A percentile compares a stretch with the other conserved stretches of the same genome.
Conservation (phyloP, 2,888 invertebrate species). For the Capitulum mitella region DNA sequence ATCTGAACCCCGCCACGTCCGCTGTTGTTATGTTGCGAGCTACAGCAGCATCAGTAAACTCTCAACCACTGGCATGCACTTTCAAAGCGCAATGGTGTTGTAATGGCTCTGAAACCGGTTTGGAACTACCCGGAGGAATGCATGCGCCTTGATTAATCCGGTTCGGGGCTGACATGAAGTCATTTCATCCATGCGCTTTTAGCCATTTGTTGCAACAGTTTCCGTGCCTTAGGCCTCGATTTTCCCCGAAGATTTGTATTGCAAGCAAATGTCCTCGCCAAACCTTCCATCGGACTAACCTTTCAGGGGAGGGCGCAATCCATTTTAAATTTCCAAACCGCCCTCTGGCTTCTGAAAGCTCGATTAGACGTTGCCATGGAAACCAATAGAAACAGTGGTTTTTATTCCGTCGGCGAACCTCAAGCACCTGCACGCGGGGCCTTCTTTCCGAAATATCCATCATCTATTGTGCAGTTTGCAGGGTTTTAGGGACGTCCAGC, state of each 20-base stretch:
- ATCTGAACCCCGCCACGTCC: too few species aligned
- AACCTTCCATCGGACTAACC: neutral
- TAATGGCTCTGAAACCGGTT: too few species aligned
- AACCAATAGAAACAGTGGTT: conserved; percentile 16
- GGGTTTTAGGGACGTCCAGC: too few species aligned
- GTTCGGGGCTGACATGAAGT: too few species aligned
- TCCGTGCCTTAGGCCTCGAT: neutral
- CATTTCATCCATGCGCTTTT: too few species aligned
- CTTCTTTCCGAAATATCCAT: neutral
- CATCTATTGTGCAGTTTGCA: neutral
- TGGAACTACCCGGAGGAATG: too few species aligned
- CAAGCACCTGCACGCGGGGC: neutral
- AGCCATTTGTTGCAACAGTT: too few species aligned
- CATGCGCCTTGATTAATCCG: too few species aligned
- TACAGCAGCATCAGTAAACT: too few species aligned
- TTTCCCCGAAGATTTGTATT: neutral
- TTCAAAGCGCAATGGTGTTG: too few species aligned
- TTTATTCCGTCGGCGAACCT: neutral
- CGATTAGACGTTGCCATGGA: conserved; percentile 17
- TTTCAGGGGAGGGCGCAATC: neutral
- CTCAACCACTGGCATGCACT: too few species aligned
- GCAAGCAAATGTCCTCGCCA: neutral
- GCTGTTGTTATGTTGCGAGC: too few species aligned
- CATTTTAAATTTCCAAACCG: conserved; percentile 22
- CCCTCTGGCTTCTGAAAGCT: conserved; percentile 12